Percentiles rank a stretch among this genome's conserved stretches.
These are phyloP conservation scores for Cerceris ruficornis DNA, from an alignment of 2,888 invertebrate genomes.

Conservation along the genomic window DNA sequence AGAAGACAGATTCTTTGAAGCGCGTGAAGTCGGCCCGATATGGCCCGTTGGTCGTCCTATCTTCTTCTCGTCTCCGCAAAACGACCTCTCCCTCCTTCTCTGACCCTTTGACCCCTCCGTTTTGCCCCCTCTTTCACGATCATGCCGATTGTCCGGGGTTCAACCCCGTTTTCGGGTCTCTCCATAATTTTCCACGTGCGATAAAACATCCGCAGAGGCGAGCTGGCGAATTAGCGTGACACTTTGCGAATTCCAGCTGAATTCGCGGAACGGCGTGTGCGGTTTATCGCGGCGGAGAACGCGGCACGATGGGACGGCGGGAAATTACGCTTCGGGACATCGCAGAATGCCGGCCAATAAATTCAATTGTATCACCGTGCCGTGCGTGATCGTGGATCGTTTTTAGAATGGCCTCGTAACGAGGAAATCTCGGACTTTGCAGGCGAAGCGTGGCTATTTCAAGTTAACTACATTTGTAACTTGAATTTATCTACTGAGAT, in stretches of 20 bases:
- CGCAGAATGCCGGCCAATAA: slow-evolving; percentile 15
- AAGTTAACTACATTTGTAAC: no score
- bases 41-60: not conserved
- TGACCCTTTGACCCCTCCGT: no score
- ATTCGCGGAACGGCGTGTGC: slow-evolving; percentile 11
- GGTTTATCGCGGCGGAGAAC: slow-evolving; percentile 35
- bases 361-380: slow-evolving; percentile 1
- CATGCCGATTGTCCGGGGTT: slow-evolving; percentile 44
- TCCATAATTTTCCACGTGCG: slow-evolving; percentile 37
- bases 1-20: no score
- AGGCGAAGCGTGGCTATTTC: not conserved
- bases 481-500: no score
- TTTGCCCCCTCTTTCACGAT: slow-evolving; percentile 1
- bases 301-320: slow-evolving; percentile 9
- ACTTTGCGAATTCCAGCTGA: slow-evolving; percentile 30
- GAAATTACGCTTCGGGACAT: not conserved
- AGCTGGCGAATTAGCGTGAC: slow-evolving; percentile 28
- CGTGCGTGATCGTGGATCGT: not conserved
- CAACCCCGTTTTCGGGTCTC: slow-evolving; percentile 42
- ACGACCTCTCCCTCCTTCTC: not conserved
- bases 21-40: no score
- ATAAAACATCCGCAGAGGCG: slow-evolving; percentile 33
- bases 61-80: not conserved
- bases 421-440: not conserved
- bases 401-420: slow-evolving; percentile 11